Base-by-base conservation (phyloP, 1,140 invertebrate species). In the Drosophila rufa region DNA sequence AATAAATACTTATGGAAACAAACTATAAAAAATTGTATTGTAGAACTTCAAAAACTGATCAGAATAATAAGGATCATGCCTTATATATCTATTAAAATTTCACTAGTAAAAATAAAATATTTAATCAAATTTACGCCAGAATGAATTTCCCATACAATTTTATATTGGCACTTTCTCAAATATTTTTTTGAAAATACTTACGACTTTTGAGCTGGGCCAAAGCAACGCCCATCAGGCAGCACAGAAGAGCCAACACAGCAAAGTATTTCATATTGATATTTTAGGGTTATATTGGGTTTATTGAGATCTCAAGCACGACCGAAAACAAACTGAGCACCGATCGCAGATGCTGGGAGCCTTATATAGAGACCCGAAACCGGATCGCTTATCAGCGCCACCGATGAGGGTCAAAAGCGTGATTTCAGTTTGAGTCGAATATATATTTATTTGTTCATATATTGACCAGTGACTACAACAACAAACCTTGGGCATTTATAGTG, bases 351-450 rank as follows among this genome's bases (percentile, higher is more conserved):
- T 61, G 50, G 1, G 17, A 19, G 42, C 30, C 9, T 80, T 87
- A 53, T 89, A 89, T 89, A 89, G 77, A 89, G 80, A 33, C 85
- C 42, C 33, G 80, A 89, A 56, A 80, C 84, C 80, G 80, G 84
- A 33, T 47, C 15, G 69, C 58, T 90, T 89, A 80, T 89, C 74
- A 76, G 14, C 53, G 19, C 19, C 33, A 30, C 5, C 19, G 69
- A 22, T 56, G 79, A 83, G 78, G 80, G 80, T 90, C 83, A 80
- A 56, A 40, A 74, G 25, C 40, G 42, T 40, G 58, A 46, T 73
- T 50, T 60, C 17, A 27, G 71, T 40, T 38, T 74, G 30, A 59
- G 42, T 51, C 62, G 15, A 25, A 40, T 9, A n/a, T 55, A 8
- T 38, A 14, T 9, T 15, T 36, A 33, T 30, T 17, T 17, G 19